Base-by-base conservation (phyloP, 2,888 invertebrate species). In the Ichneumoninae sp. region DNA sequence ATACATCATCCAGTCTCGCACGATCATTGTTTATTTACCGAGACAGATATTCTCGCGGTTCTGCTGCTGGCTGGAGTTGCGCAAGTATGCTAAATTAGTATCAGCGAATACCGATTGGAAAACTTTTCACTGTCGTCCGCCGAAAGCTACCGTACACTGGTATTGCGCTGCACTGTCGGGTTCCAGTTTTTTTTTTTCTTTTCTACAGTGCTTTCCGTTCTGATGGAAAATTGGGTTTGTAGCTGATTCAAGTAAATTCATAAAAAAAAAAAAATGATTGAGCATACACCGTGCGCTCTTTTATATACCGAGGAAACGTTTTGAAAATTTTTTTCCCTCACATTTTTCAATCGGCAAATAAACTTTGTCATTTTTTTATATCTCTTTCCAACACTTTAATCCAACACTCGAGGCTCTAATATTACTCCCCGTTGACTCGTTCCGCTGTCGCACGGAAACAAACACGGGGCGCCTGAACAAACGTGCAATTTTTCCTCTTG, bases 1-100 rank as follows among this genome's bases (percentile, higher is more conserved):
- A 86, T 81, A 80, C 82, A 83, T 72, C 74, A 44, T 75, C 50
- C 75, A 26, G 36, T 75, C 57, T 33, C 62, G 33, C 60, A 62
- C 52, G 75, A 62, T 82, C 62, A 19, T 81, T 75, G 79, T 86
- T 87, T 87, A 84, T 85, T 87, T 85, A 72, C 82, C 79, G 60
- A 83, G 70, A 82, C 72, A 74, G 72, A 83, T 30, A 84, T 80
- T 85, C 86, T 66, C 57, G 62, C 78, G 36, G 68, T 10, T 57
- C 71, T 71, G 40, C 75, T 54, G 16, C 22, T 13, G 26, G 7
- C 66, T 50, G 72, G 44, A 80, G 33, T 82, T 80, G 54, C 80
- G 74, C 68, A 82, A 78, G 30, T 71, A 82, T 69, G 65, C 75
- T 72, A 60, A 82, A 80, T 80, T 76, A 79, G 76, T 81, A 72